Evolutionary conservation across 1,140 invertebrate species (phyloP), one percentile per base, ranked within the genome.

Genomic region (Latrodectus geometricus): DNA sequence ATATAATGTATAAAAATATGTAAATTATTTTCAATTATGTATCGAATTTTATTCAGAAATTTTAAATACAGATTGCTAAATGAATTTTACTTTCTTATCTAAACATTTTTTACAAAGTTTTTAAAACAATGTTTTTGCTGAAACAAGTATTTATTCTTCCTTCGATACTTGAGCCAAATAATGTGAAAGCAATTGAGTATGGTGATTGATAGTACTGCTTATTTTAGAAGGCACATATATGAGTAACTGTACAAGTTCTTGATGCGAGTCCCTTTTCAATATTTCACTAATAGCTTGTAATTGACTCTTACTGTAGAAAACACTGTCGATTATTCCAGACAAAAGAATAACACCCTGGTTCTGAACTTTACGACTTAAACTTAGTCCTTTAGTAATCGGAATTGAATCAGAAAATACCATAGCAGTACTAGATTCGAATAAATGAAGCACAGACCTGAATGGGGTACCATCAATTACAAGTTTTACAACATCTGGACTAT

Each of bases 401-500:
- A 35, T 48, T 17, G 80, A 72, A 21, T 76, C n/a, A 15, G 76
- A 61, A 52, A 87, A 76, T 17, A 87, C 48, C 12, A 87, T 17
- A 15, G 88, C 75, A 17, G 80, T 87, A 11, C 68, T 54, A 20
- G 85, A 87, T 49, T 69, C 15, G 65, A 80, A 72, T 17, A 89
- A 82, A 74, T 81, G 77, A 12, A 83, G 15, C 17, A 73, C 23
- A 68, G 83, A 75, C 35, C 78, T 54, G 50, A 81, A 88, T 52
- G 52, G 74, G 14, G 86, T 88, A 15, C 61, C 75, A 15, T 69
- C 11, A 21, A 88, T 50, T 56, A 73, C 87, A 50, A 89, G 49
- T 85, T 82, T 65, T 20, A 76, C 74, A 72, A 88, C 83, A 65
- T 82, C 68, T 14, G 61, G n/a, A 85, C 66, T 88, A 61, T 86